These are phyloP conservation scores for Zaprionus kolodkinae DNA, from an alignment of 1,140 invertebrate species.

Conservation along the genomic window DNA sequence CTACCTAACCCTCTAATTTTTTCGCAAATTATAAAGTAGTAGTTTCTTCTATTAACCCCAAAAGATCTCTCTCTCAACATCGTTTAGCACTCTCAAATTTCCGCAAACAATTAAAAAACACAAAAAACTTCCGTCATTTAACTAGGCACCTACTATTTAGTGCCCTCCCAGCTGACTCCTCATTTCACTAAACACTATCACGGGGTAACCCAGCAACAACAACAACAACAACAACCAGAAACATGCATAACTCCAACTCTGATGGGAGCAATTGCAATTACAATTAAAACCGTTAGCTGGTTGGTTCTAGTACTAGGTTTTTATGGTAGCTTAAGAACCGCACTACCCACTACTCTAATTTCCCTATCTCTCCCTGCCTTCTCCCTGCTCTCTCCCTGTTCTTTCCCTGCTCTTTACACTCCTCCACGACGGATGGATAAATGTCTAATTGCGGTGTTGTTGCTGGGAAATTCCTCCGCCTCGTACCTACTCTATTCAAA, in stretches of 20 bases:
- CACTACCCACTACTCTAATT: too few relatives aligned
- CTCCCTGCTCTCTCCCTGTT: neutral
- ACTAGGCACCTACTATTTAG: neutral
- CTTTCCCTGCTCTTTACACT: neutral
- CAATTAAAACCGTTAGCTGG: slow-evolving; percentile 16
- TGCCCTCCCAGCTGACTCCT: too few relatives aligned
- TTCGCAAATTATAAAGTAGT: neutral
- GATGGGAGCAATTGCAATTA: slow-evolving; percentile 13
- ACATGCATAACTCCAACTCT: neutral
- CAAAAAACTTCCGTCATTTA: slow-evolving; percentile 2
- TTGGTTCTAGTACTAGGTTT: slow-evolving; percentile 13
- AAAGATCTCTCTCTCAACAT: neutral
- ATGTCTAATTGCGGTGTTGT: slow-evolving; percentile 48
- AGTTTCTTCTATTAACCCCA: neutral
- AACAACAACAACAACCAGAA: neutral
- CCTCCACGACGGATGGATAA: slow-evolving; percentile 26
- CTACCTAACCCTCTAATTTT: neutral
- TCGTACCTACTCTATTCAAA: too few relatives aligned
- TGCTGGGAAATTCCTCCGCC: neutral
- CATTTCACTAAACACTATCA: slow-evolving; percentile 17
- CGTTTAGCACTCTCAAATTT: slow-evolving; percentile 1
- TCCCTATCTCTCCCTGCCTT: neutral
- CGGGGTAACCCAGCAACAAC: neutral
- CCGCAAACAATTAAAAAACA: neutral
- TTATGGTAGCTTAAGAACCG: slow-evolving; percentile 14